Percentiles rank a stretch among this genome's conserved stretches.
Conservation (phyloP, 2,797 vertebrate genomes). For the Bufotes viridis region DNA sequence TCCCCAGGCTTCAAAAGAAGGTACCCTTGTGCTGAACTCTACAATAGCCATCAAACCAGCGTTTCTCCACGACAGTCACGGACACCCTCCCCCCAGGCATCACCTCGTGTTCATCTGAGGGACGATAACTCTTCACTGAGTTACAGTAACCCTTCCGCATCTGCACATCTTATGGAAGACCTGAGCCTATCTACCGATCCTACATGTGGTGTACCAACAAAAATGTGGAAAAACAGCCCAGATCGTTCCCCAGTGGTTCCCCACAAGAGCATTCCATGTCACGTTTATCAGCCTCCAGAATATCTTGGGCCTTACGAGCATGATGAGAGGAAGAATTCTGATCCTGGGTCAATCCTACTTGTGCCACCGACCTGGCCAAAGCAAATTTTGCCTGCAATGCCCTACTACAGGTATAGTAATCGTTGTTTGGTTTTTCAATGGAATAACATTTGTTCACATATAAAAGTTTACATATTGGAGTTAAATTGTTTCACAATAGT, state of each 20-base stretch:
- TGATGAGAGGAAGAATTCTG: conserved; percentile 85
- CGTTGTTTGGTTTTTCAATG: conserved; percentile 3
- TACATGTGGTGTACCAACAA: conserved; percentile 85
- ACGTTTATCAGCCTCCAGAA: conserved; percentile 81
- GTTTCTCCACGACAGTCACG: conserved; percentile 85
- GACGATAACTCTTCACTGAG: conserved; percentile 77
- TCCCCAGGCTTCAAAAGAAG: conserved; percentile 96
- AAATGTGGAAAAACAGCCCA: conserved; percentile 90
- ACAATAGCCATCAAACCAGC: conserved; percentile 79
- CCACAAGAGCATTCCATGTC: conserved; percentile 80
- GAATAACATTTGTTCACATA: not conserved
- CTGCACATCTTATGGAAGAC: conserved; percentile 79
- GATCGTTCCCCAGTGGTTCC: conserved; percentile 82
- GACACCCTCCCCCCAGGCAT: conserved; percentile 89
- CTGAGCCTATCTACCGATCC: conserved; percentile 83
- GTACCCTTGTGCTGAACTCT: conserved; percentile 87
- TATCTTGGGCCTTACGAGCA: conserved; percentile 87
- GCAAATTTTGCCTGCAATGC: conserved; percentile 85
- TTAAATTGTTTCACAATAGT: not conserved
- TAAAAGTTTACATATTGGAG: too few relatives aligned
- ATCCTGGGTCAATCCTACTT: conserved; percentile 85
- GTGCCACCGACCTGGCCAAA: conserved; percentile 93
- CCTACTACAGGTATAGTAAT: conserved; percentile 87
- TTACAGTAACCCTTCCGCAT: conserved; percentile 72
- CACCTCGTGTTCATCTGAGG: conserved; percentile 71